Conservation (phyloP, 1,140 invertebrate genomes). For the Stratiolaelaps scimitus region DNA sequence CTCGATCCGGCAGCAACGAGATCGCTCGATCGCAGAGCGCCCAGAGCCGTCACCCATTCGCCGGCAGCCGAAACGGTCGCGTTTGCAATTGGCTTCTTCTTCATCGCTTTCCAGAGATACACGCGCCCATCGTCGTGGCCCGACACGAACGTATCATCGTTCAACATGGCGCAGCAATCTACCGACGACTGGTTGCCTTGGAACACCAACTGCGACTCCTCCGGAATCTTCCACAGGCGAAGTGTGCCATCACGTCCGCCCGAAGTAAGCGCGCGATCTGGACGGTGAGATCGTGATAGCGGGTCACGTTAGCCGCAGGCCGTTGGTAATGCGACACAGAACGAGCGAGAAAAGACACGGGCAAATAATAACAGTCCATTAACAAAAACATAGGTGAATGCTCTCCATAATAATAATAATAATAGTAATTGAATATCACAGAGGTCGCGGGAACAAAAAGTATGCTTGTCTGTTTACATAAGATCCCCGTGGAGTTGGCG, state of each 20-base stretch:
- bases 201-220: constrained; percentile 89
- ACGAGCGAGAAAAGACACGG: too few species aligned
- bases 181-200: constrained; percentile 63
- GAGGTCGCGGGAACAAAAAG: too few species aligned
- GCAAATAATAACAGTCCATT: too few species aligned
- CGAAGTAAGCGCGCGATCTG: constrained; percentile 68
- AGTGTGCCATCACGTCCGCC: constrained; percentile 73
- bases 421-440: too few species aligned
- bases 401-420: too few species aligned
- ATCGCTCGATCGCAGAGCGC: constrained; percentile 69
- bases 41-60: constrained; percentile 74
- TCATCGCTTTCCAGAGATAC: constrained; percentile 69
- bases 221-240: constrained; percentile 86
- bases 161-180: constrained; percentile 73
- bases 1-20: constrained; percentile 66
- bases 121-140: constrained; percentile 70
- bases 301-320: constrained; percentile 47
- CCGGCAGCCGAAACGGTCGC: constrained; percentile 54
- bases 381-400: too few species aligned
- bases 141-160: constrained; percentile 81
- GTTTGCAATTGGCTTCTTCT: constrained; percentile 74
- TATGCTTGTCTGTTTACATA: too few species aligned
- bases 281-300: neutral
- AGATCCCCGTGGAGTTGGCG: too few species aligned
- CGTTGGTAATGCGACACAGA: too few species aligned